Base-by-base conservation (phyloP, 1,140 invertebrate genomes). In the Drosophila pectinifera region DNA sequence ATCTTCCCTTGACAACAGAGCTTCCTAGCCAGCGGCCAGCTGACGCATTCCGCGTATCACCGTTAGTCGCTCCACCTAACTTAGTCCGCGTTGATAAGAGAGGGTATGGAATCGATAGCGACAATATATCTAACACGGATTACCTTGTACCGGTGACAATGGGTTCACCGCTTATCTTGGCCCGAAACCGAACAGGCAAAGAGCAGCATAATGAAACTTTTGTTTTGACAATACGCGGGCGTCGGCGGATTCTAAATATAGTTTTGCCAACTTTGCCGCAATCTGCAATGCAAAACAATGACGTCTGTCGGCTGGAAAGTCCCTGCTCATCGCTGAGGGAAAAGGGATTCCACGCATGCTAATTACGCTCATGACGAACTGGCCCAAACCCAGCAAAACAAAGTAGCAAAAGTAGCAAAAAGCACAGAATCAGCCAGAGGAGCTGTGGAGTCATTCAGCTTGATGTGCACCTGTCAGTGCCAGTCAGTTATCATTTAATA, bases 71-170 rank as follows among this genome's bases (percentile, higher is more conserved):
- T 76, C 24, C 28, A 46, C 39, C 49, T 53, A 53, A 53, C 49
- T 51, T 74, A 51, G 72, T 22, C 4, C 43, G 48, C 14, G 24
- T 8, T 24, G 73, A 76, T 76, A 76, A 76, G 53, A 53, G 11
- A 36, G 18, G 36, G 31, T 20, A 36, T 13, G 8, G 38, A 26
- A 76, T 77, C 63, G 73, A 77, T 77, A 77, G 45, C 62, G 68
- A 45, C 62, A 68, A 20, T 68, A 77, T 77, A 77, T 77, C 63
- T 77, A 76, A 77, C 73, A 76, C 68, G 73, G 62, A 77, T 77
- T 77, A 77, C 62, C 63, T 77, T 68, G 73, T 76, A 76, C 36
- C 24, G 41, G 48, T 31, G 42, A 26, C 42, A 41, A 53, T 43
- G 22, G 28, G 13, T 41, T 59, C 36, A 36, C 16, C 5, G 58